Evolutionary conservation across 2,113 vertebrate genomes (phyloP), one percentile per base, ranked within the genome.

Genomic region (Asarcornis scutulata): DNA sequence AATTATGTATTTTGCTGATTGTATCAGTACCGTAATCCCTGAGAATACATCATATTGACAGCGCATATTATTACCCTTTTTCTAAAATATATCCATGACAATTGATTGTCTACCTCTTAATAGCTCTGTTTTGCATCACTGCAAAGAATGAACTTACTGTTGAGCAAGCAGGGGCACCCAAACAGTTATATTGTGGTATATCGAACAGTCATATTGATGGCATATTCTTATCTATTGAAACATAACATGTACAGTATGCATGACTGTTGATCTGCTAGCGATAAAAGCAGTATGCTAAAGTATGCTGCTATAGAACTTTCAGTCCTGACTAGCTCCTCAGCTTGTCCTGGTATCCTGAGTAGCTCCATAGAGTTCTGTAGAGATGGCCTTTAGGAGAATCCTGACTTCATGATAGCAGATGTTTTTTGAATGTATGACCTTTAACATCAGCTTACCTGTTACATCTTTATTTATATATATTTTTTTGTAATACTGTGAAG

Each of bases 61-160:
- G 86, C 44, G 86, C 48, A 11, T 94, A 81, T 88, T 91, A 68
- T 80, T 95, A 90, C 32, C 63, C 69, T 82, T 86, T 93, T 60
- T 56, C 66, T 77, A 52, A 83, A 83, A 78, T 59, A 64, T 60
- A 81, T 64, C 36, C 42, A 38, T 69, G 52, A 86, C 68, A 86
- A 92, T 95, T 94, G 91, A 53, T 92, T 91, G 48, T 78, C 83
- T 94, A 44, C 62, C 53, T 95, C 69, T 34, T 86, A 79, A 93
- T 68, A 82, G 48, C 69, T 78, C 66, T 83, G 22, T 31, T 95
- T 90, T 93, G 62, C 73, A 55, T 88, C 78, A 17, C 56, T 46
- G 52, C 76, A 69, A 62, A 84, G 73, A 77, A 38, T 11, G 16
- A 90, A 22, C 52, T 90, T 62, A 17, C 40, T 44, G 72, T 16